A percentile compares a stretch with the other conserved stretches of the same genome.
Evolutionary conservation across 2,888 invertebrate genomes (phyloP).

Genomic region (Reticulitermes lucifugus): DNA sequence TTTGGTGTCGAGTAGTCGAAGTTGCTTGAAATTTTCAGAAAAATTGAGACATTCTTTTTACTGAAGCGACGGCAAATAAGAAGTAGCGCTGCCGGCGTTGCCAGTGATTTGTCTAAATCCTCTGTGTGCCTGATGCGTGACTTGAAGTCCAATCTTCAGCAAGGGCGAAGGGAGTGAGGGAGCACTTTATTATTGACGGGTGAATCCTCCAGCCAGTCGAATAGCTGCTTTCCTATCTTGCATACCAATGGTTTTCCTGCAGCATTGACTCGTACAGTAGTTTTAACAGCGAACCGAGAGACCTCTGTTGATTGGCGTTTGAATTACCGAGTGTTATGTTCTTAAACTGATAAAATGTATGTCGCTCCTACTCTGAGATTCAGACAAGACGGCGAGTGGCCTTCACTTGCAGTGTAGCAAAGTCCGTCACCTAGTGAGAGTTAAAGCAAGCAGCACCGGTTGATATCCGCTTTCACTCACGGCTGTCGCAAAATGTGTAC

Average conservation of each 20-base stretch:
- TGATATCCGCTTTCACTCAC: no score
- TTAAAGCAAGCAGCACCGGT: no score
- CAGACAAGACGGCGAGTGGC: background rate
- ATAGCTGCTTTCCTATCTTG: conserved; percentile 4
- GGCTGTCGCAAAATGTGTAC: background rate
- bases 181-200: conserved; percentile 27
- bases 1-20: no score
- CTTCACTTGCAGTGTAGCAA: no score
- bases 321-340: background rate
- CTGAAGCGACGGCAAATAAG: no score
- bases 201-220: conserved; percentile 5
- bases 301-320: conserved; percentile 17
- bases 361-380: no score
- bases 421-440: no score
- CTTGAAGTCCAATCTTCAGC: background rate
- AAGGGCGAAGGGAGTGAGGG: background rate
- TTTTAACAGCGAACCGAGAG: background rate
- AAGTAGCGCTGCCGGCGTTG: background rate
- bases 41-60: no score
- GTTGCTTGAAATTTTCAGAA: no score
- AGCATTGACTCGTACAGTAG: conserved; percentile 2
- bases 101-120: background rate
- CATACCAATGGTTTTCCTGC: conserved; percentile 4
- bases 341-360: background rate
- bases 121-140: background rate